Percentiles rank a stretch among this genome's conserved stretches.
phyloP scores from a whole-genome alignment of 1,140 invertebrate genomes.

The Cardiocondyla obscurior region DNA sequence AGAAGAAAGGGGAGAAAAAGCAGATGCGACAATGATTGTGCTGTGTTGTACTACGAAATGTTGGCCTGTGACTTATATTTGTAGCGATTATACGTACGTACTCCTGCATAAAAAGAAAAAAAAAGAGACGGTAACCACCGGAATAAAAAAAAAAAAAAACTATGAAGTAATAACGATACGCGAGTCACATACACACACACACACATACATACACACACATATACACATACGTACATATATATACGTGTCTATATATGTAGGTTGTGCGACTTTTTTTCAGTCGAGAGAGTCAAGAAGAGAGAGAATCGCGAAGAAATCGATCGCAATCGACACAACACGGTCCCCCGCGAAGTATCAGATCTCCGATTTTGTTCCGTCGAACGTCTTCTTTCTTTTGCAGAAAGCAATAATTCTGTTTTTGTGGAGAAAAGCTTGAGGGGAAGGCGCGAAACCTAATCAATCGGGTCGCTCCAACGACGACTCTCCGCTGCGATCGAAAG shows the following conservation, averaged over 20 bases:
- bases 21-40: conserved; percentile 83
- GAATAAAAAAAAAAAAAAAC: conserved; percentile 45
- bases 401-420: conserved; percentile 49
- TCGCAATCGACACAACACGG: not conserved
- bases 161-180: conserved; percentile 31
- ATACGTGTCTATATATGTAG: conserved; percentile 78
- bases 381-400: not conserved
- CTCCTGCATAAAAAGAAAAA: conserved; percentile 33
- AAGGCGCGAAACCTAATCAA: not conserved
- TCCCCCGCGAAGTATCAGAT: not conserved
- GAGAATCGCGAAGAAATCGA: conserved; percentile 56
- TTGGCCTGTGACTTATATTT: conserved; percentile 84
- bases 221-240: conserved; percentile 76
- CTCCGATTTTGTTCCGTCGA: not conserved
- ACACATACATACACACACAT: conserved; percentile 76
- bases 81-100: conserved; percentile 78
- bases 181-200: conserved; percentile 65
- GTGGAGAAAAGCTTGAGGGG: not conserved
- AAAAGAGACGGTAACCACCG: not conserved
- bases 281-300: conserved; percentile 46
- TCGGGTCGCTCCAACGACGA: not conserved
- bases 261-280: conserved; percentile 77
- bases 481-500: not conserved
- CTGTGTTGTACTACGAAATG: conserved; percentile 84
- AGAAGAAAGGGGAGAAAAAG: conserved; percentile 73